These are phyloP conservation scores for Apotomis capreana DNA, from an alignment of 2,888 invertebrate genomes.

Conservation along the genomic window DNA sequence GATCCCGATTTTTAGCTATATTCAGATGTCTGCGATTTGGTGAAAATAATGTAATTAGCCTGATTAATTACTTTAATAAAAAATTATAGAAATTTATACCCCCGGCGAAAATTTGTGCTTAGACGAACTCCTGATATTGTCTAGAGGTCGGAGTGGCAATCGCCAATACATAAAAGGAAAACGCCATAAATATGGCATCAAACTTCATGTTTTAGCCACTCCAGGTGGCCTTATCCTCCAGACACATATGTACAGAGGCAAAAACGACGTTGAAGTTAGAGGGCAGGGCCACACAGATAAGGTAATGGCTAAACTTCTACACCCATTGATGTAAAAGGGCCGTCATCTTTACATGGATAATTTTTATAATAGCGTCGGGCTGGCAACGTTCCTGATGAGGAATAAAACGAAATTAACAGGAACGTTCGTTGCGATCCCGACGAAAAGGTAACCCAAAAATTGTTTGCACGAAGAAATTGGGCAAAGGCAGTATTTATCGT, in stretches of 20 bases:
- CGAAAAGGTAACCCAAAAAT: not conserved
- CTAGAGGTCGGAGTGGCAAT: conserved; percentile 55
- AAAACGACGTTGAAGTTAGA: not conserved
- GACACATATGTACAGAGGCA: conserved; percentile 8
- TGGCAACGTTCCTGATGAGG: conserved; percentile 2
- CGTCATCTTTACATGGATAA: not conserved
- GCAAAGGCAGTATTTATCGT: not conserved
- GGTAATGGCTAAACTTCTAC: not conserved
- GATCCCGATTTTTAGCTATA: conserved; percentile 52
- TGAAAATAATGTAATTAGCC: conserved; percentile 50
- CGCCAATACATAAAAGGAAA: conserved; percentile 58
- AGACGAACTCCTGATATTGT: conserved; percentile 57
- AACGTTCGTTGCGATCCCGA: not conserved
- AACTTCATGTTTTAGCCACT: conserved; percentile 57
- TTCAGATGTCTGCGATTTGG: conserved; percentile 57
- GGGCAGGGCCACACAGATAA: conserved; percentile 7
- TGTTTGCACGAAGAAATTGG: not conserved
- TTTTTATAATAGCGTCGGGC: not conserved
- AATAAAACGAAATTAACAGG: not conserved
- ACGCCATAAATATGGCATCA: conserved; percentile 58
- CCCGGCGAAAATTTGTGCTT: conserved; percentile 53
- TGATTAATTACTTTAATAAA: conserved; percentile 60
- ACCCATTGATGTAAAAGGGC: not conserved
- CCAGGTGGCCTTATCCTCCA: conserved; percentile 50
- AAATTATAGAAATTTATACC: conserved; percentile 52